Evolutionary conservation across 2,113 vertebrate species (phyloP).

Genomic region (Semicossyphus pulcher): DNA sequence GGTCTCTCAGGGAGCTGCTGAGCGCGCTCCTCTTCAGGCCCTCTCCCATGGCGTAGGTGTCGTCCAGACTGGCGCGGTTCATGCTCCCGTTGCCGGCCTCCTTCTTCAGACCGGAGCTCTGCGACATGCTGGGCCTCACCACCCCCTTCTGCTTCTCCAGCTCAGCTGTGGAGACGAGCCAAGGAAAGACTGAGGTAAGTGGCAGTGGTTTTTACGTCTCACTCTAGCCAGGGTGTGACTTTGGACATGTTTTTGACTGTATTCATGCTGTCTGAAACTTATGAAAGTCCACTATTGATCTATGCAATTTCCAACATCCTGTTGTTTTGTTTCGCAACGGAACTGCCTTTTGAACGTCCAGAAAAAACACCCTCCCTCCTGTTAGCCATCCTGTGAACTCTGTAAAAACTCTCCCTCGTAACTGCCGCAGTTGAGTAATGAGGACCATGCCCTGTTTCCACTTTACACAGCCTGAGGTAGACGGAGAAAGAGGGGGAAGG

Average conservation of each 20-base stretch:
- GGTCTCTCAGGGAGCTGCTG: slow-evolving; percentile 96
- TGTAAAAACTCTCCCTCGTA: slow-evolving; percentile 58
- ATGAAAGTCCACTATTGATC: neutral
- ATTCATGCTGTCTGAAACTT: slow-evolving; percentile 7
- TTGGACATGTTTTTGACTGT: neutral
- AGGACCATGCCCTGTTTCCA: slow-evolving; percentile 52
- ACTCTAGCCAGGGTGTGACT: neutral
- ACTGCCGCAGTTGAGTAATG: slow-evolving; percentile 59
- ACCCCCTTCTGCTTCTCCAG: slow-evolving; percentile 98
- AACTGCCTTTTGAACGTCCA: slow-evolving; percentile 13
- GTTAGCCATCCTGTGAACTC: slow-evolving; percentile 56
- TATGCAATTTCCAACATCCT: slow-evolving; percentile 22
- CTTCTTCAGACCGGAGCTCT: slow-evolving; percentile 95
- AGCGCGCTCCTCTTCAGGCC: slow-evolving; percentile 96
- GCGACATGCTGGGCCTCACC: slow-evolving; percentile 94
- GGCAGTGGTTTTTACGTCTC: slow-evolving; percentile 18
- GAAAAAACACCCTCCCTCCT: neutral
- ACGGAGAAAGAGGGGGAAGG: slow-evolving; percentile 4
- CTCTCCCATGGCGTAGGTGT: slow-evolving; percentile 94
- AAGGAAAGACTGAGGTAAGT: slow-evolving; percentile 46
- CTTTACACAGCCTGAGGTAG: slow-evolving; percentile 47
- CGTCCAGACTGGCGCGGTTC: slow-evolving; percentile 94
- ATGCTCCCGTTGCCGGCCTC: slow-evolving; percentile 90
- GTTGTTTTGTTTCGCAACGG: neutral
- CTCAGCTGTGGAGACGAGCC: slow-evolving; percentile 86